These are phyloP conservation scores for Hassar affinis DNA, from an alignment of 2,113 vertebrate genomes.

Conservation along the genomic window DNA sequence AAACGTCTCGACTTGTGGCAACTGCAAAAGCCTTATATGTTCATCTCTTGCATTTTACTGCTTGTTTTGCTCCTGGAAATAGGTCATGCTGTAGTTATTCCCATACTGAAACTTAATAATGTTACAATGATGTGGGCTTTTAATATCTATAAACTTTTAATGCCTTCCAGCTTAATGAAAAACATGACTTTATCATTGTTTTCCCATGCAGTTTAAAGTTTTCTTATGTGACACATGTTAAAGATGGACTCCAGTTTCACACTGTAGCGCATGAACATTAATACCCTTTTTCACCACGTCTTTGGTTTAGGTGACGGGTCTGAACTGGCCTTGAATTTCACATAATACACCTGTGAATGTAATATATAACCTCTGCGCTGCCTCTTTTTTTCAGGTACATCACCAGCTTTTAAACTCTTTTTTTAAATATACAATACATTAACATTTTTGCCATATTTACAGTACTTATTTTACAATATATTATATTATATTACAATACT, in stretches of 20 bases:
- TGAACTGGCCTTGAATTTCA: neutral
- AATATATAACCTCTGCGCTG: neutral
- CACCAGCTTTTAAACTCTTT: neutral
- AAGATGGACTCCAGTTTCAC: slow-evolving; percentile 18
- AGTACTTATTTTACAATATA: too few species aligned
- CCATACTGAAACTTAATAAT: slow-evolving; percentile 37
- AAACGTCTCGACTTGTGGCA: slow-evolving; percentile 56
- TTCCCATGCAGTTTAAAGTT: slow-evolving; percentile 5
- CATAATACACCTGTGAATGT: neutral
- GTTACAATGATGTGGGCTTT: slow-evolving; percentile 28
- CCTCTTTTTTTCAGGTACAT: neutral
- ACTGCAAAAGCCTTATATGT: slow-evolving; percentile 34
- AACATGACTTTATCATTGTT: slow-evolving; percentile 6
- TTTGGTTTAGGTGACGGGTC: neutral
- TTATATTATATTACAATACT: too few species aligned
- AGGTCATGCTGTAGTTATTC: slow-evolving; percentile 41
- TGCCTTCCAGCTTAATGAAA: slow-evolving; percentile 2
- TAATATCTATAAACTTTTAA: slow-evolving; percentile 28
- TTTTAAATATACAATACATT: neutral
- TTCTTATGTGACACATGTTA: neutral
- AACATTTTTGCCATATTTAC: neutral
- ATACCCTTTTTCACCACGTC: neutral
- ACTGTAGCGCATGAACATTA: neutral
- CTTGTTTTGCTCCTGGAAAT: slow-evolving; percentile 48
- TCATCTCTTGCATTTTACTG: slow-evolving; percentile 47